Base-by-base conservation (phyloP, 2,113 vertebrate genomes). In the Hoplias malabaricus region DNA sequence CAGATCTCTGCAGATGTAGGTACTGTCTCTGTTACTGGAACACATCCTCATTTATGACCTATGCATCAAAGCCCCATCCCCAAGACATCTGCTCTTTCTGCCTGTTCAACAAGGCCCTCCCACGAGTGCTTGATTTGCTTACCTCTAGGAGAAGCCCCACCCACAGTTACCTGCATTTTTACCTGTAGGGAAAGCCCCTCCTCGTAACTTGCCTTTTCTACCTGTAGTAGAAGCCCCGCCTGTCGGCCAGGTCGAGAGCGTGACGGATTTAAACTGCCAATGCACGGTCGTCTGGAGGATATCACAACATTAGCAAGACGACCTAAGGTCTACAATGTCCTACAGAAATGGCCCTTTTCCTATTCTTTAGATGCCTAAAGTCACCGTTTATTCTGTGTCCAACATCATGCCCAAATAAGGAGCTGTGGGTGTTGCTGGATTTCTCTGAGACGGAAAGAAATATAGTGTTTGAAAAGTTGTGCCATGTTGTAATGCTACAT, bases 21-120 rank as follows among this genome's bases (percentile, higher is more conserved):
- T 59, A 14, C 7, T 62, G 57, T 62, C 29, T 62, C 14, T 14
- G 8, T 34, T 62, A 19, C 57, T 34, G 57, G 57, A 34, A 33
- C 1, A 1, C n/a, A 21, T 69, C 42, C 56, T 77, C 31, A 38
- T 61, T 70, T 48, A 42, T 69, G 59, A 83, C 77, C 78, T 80
- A 83, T 83, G 81, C 81, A 83, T 73, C 77, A 57, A 73, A 66
- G 59, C 72, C 56, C 66, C 36, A 2, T 38, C 59, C 77, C 69
- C 34, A 16, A 38, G 34, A 70, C 80, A 78, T 80, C 82, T 65
- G 65, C 72, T 68, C 73, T 48, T 11, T 48, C 43, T 48, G 21
- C 42, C 21, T 78, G 48, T 73, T 2, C 21, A 2, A 33, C 14
- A 56, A 62, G 74, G 34, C 74, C 31, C 68, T 56, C 74, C 74